These are phyloP conservation scores for Toxostoma redivivum DNA, from an alignment of 2,113 vertebrate species.

Conservation along the genomic window DNA sequence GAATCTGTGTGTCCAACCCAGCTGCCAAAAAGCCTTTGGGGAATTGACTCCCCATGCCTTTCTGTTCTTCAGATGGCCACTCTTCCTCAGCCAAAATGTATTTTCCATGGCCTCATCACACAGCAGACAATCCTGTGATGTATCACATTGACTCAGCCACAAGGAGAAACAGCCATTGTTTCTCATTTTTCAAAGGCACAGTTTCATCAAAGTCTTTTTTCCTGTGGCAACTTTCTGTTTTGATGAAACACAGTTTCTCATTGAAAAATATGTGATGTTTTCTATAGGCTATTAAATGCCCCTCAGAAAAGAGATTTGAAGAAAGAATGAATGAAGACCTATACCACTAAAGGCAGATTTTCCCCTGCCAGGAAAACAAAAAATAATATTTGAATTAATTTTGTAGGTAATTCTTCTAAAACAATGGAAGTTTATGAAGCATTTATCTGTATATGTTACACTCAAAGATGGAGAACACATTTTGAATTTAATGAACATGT, in stretches of 20 bases:
- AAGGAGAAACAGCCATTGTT: background rate
- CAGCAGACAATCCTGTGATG: background rate
- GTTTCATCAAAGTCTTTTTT: background rate
- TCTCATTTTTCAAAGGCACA: background rate
- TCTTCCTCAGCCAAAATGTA: background rate
- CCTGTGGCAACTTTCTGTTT: background rate
- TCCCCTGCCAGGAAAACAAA: background rate
- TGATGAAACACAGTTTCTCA: background rate
- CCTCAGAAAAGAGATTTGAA: background rate
- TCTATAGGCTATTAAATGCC: background rate
- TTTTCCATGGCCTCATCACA: background rate
- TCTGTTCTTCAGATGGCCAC: background rate
- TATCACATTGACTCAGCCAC: background rate
- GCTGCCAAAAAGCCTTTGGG: background rate
- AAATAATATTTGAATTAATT: background rate
- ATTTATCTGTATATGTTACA: background rate
- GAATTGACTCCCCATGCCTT: background rate
- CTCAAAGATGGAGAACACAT: background rate
- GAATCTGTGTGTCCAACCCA: background rate
- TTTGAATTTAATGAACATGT: background rate
- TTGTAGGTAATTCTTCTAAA: background rate
- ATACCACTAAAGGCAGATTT: background rate
- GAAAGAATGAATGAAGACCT: background rate
- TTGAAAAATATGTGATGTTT: background rate
- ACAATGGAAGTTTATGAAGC: background rate